Evolutionary conservation across 2,113 vertebrate species (phyloP), one percentile per base, ranked within the genome.

Genomic region (Megaceryle maxima): DNA sequence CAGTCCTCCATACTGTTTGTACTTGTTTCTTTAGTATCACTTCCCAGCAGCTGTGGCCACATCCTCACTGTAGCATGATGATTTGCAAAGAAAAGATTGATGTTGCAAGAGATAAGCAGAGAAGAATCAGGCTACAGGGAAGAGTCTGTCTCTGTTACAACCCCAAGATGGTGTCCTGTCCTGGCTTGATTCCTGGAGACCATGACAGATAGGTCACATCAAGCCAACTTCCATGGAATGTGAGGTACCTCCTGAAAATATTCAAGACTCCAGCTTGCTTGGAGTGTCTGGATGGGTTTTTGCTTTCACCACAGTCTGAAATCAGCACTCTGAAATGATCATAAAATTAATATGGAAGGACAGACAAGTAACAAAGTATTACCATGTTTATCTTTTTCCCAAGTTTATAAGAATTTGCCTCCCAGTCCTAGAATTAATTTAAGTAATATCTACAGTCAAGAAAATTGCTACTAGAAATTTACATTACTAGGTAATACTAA

Each of bases 11-110:
- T 13, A 39, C 13, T 39, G 0, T 73, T 84, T 73, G 57, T 50
- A 37, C 53, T 72, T 48, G 57, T 48, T 83, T 85, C 62, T 83
- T 66, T 44, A 15, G 12, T 92, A 91, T 97, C 93, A 21, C 17
- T 16, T 77, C 22, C 28, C 44, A 90, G 78, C 78, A 97, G 84
- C 70, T 69, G 57, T 80, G 75, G 50, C 93, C 95, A 95, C 90
- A 91, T 97, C 91, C 84, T 89, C 41, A 59, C 26, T 64, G 62
- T 12, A 64, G 57, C 4, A 41, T 19, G 55, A 62, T 26, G 26
- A 76, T 56, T 31, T 69, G 39, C 25, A 91, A 73, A 91, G 15
- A 56, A 77, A 63, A 69, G 31, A 57, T 7, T 13, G 74, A 55
- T 79, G 44, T 8, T 79, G 31, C 9, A 57, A 46, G n/a, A 89